Percentiles rank a stretch among this genome's conserved stretches.
phyloP scores from a whole-genome alignment of 2,888 invertebrate species.

The Philhelius pedissequus region DNA sequence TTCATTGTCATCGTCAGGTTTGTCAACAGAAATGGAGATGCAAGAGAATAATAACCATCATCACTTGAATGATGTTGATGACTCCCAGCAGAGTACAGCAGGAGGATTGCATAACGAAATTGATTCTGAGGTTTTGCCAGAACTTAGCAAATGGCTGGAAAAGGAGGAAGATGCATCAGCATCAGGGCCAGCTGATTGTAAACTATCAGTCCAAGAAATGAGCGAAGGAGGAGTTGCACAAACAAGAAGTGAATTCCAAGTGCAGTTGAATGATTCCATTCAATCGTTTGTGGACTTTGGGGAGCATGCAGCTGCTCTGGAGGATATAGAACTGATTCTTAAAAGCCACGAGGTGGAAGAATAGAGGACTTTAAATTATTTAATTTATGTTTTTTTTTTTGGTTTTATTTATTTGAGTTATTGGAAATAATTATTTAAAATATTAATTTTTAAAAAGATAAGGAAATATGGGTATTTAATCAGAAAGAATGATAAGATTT shows the following conservation, averaged over 20 bases:
- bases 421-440: conserved; percentile 1
- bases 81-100: neutral
- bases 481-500: no score
- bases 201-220: neutral
- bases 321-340: conserved; percentile 24
- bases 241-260: neutral
- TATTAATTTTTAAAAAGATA: no score
- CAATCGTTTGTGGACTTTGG: conserved; percentile 12
- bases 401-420: neutral
- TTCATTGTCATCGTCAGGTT: conserved; percentile 3
- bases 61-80: neutral
- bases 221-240: neutral
- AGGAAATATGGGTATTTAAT: no score
- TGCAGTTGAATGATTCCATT: neutral
- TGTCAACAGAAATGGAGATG: neutral
- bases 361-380: neutral
- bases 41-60: neutral
- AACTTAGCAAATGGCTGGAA: neutral
- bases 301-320: conserved; percentile 11
- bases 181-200: neutral
- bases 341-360: neutral
- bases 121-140: neutral
- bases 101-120: conserved; percentile 16
- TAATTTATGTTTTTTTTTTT: neutral
- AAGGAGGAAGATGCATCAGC: neutral